Evolutionary conservation across 2,888 invertebrate species (phyloP), one percentile per base, ranked within the genome.

Genomic region (Nomada flava): DNA sequence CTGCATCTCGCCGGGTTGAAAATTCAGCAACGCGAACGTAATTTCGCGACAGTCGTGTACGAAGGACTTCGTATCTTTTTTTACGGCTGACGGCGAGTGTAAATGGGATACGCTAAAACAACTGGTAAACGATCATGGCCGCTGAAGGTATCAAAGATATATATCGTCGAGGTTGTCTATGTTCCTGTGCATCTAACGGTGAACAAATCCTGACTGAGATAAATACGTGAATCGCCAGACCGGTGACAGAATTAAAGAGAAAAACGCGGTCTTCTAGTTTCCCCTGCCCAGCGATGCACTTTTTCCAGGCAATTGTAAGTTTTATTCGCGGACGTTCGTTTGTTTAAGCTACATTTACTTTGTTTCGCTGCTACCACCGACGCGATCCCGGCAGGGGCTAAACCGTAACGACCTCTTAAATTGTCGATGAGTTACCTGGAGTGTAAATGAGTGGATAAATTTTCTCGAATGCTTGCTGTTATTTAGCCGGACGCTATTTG

Each of bases 371-470:
- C 20, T 7, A 7, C n/a, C 42, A 20, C 5, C 44, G 13, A 11
- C 20, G 44, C 7, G 59, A 52, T 15, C 4, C 18, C 18, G 44
- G 42, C n/a, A 29, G 36, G 36, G 44, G 65, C 47, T 59, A 53
- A 67, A 71, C 65, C 55, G 79, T 80, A 79, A 79, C 79, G 79
- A 72, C 79, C 79, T 15, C 72, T 79, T 80, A 80, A 80, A 80
- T 80, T 62, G 72, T 72, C 71, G 72, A 80, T 80, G 79, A 80
- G 80, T 79, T 79, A 80, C 79, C 53, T 42, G 26, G 55, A 44
- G 72, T 71, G 79, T 63, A 72, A 80, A 79, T 57, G 79, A 80
- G 67, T 80, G 65, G 79, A 80, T 80, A 80, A 79, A 80, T 80
- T 80, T 63, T 47, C 79, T 79, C 72, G 79, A 80, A 80, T 80